Evolutionary conservation across 2,797 vertebrate genomes (phyloP), one percentile per base, ranked within the genome.

Genomic region (Gadopsis marmoratus): DNA sequence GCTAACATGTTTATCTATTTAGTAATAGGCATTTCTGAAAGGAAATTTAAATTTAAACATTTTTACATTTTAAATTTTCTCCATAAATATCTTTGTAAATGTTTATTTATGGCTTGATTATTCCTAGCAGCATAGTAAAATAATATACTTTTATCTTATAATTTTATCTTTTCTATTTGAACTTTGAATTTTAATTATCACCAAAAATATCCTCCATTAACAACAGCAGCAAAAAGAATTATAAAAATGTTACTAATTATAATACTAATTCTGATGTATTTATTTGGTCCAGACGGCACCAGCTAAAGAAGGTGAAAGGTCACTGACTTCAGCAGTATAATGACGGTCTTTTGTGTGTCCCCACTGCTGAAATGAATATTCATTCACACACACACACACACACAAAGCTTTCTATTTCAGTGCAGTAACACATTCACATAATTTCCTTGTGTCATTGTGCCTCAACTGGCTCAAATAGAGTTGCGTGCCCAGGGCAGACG

Each of bases 261-360:
- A n/a, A 23, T 19, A 10, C 21, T 29, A 35, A 70, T 47, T 41
- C 21, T 35, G 26, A 29, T 33, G 47, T 41, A 47, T 73, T 37
- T 63, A 37, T 55, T 17, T 50, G 51, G 31, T 61, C 29, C 54
- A 29, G 19, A 48, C 13, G 17, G 39, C 31, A 51, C 16, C 41
- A 73, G 48, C 41, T 23, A 72, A 82, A 67, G 17, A 53, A 78
- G 82, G 76, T 87, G 73, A 84, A 85, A 83, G 74, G 82, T 82
- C 80, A 67, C n/a, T 3, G 70, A 31, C 26, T 68, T 21, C 5
- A 54, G 61, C 35, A 37, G 58, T 7, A 55, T 16, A 71, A 45
- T 5, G 39, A 48, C 29, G 26, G 60, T 50, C 19, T 7, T 54
- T 16, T 71, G 48, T 67, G 45, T 41, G 48, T 63, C 39, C 56